Evolutionary conservation across 2,113 vertebrate genomes (phyloP), one percentile per base, ranked within the genome.

Genomic region (Hemichromis elongatus): DNA sequence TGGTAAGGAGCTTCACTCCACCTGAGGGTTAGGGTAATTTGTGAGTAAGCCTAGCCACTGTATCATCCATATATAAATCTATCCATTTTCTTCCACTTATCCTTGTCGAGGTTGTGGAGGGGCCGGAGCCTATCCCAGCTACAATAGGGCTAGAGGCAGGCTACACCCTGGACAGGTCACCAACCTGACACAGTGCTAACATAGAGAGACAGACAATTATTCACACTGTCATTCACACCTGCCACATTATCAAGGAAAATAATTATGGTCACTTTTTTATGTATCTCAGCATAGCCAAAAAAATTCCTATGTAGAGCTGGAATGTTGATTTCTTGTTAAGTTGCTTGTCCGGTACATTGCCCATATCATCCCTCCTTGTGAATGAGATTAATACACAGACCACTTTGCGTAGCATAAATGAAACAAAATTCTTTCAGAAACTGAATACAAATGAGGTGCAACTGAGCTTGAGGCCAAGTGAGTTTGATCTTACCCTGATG

Each of bases 401-500:
- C 13, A 0, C 13, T 26, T 70, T 26, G 40, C 2, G 3, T 0
- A 16, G 40, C 13, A 47, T 18, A 47, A 73, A 73, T 26, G 24
- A 26, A 73, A 47, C 9, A 18, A 73, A 9, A 73, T 73, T 47
- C 14, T 47, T 50, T 73, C 24, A 73, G 24, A 42, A 56, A 0
- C n/a, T 56, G 33, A 18, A 79, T 16, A 30, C 10, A 75, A 75
- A 19, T 12, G 24, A 47, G 19, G 24, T 14, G 56, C 11, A 28
- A 3, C 3, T 5, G 33, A 53, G 5, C 2, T n/a, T n/a, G 18
- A 50, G 6, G 11, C 8, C 10, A 4, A 54, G 26, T 4, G 8
- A 4, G 45, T 75, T 5, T 53, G 30, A 75, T 66, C 92, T 82
- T 96, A 98, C 98, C 97, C 97, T 96, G 86, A 98, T 98, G 95